phyloP scores from a whole-genome alignment of 2,888 invertebrate genomes.

The Cataglyphis altisquamis region DNA sequence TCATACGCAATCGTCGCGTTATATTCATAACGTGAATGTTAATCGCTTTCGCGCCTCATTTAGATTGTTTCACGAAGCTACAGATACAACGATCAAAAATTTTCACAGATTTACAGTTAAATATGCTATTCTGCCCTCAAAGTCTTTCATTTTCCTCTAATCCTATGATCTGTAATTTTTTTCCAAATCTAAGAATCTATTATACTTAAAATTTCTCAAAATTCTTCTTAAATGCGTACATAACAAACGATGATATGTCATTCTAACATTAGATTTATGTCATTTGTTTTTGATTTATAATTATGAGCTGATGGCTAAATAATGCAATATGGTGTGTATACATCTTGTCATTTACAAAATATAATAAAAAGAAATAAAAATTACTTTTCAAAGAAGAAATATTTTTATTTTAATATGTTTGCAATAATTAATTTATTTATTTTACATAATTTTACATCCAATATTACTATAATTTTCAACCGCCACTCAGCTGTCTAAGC shows the following conservation, averaged over 20 bases:
- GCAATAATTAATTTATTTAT: not conserved
- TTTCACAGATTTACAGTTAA: no score
- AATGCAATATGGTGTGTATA: not conserved
- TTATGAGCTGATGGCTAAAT: not conserved
- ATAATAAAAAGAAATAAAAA: not conserved
- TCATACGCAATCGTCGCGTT: constrained; percentile 44
- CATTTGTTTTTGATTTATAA: not conserved
- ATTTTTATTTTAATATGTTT: not conserved
- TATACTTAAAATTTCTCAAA: not conserved
- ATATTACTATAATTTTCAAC: not conserved
- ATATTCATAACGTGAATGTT: constrained; percentile 36
- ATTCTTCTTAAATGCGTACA: not conserved
- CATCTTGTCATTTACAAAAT: not conserved
- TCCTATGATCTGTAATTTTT: not conserved
- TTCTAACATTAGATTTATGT: not conserved
- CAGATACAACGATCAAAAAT: constrained; percentile 3
- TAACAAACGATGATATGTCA: not conserved
- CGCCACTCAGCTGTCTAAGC: no score
- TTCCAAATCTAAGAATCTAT: not conserved
- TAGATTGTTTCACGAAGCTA: constrained; percentile 9
- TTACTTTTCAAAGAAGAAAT: not conserved
- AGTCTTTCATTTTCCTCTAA: not conserved
- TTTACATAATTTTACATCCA: not conserved
- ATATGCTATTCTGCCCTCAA: not conserved
- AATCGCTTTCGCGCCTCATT: constrained; percentile 38